Evolutionary conservation across 2,888 invertebrate genomes (phyloP).

Genomic region (Euplagia quadripunctaria): DNA sequence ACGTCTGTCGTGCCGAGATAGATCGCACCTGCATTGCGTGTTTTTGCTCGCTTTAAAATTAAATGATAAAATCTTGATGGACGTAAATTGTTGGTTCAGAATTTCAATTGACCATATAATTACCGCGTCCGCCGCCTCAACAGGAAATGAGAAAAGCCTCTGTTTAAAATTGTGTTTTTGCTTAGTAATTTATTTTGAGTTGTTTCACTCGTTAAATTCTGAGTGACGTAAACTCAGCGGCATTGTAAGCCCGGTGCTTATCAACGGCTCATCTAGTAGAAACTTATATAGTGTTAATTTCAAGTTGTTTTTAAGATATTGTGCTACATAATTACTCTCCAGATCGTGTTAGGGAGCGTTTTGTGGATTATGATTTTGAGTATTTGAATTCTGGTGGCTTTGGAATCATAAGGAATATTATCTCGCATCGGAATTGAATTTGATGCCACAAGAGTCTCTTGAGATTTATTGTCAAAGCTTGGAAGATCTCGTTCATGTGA

Average conservation of each 20-base stretch:
- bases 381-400: neutral
- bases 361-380: neutral
- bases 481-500: too few relatives aligned
- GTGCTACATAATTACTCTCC: conserved; percentile 18
- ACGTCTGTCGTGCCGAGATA: conserved; percentile 52
- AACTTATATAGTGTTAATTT: conserved; percentile 24
- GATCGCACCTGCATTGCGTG: conserved; percentile 60
- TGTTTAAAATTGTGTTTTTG: conserved; percentile 17
- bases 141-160: conserved; percentile 28
- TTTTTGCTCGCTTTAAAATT: conserved; percentile 37
- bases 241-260: conserved; percentile 15
- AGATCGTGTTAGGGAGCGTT: neutral
- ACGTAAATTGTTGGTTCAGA: conserved; percentile 30
- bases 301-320: conserved; percentile 18
- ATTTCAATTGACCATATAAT: conserved; percentile 32
- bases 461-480: neutral
- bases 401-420: neutral
- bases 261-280: conserved; percentile 28
- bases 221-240: conserved; percentile 15
- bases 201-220: conserved; percentile 14
- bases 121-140: conserved; percentile 18
- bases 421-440: neutral
- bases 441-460: neutral
- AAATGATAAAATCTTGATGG: conserved; percentile 44
- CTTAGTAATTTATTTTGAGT: conserved; percentile 20